Percentiles rank a stretch among this genome's conserved stretches.
Evolutionary conservation across 2,888 invertebrate genomes (phyloP).

Genomic region (Machimus atricapillus): DNA sequence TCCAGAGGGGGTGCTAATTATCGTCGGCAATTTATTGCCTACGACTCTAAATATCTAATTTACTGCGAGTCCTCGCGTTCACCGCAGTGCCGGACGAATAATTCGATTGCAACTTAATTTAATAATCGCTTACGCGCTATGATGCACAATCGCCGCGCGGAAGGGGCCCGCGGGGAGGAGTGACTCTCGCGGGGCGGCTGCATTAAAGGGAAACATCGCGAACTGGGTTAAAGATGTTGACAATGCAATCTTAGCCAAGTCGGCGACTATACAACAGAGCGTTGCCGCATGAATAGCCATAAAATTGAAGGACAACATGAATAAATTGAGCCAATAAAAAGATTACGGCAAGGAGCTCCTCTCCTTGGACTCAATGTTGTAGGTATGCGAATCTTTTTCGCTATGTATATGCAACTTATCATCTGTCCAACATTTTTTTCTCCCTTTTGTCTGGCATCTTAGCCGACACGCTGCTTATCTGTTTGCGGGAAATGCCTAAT

Average conservation of each 20-base stretch:
- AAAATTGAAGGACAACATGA: not conserved
- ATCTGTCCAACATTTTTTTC: not conserved
- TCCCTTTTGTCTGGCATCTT: not conserved
- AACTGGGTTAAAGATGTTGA: not conserved
- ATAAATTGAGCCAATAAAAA: not conserved
- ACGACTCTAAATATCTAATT: not conserved
- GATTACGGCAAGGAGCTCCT: not conserved
- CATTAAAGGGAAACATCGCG: not conserved
- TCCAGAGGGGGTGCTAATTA: not conserved
- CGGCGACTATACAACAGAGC: not conserved
- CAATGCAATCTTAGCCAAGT: not conserved
- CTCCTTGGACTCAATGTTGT: not conserved
- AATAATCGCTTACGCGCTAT: conserved; percentile 5
- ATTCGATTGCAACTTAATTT: conserved; percentile 9
- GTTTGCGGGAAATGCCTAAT: not conserved
- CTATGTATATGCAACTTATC: not conserved
- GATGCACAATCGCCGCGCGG: not conserved
- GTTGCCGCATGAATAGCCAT: not conserved
- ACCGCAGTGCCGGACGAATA: not conserved
- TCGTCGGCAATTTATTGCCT: not conserved
- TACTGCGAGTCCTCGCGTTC: not conserved
- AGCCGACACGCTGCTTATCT: not conserved
- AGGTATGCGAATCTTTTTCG: not conserved
- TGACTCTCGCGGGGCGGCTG: not conserved
- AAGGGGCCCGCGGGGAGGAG: not conserved